These are phyloP conservation scores for Coremacera marginata DNA, from an alignment of 2,888 invertebrate genomes.

Conservation along the genomic window DNA sequence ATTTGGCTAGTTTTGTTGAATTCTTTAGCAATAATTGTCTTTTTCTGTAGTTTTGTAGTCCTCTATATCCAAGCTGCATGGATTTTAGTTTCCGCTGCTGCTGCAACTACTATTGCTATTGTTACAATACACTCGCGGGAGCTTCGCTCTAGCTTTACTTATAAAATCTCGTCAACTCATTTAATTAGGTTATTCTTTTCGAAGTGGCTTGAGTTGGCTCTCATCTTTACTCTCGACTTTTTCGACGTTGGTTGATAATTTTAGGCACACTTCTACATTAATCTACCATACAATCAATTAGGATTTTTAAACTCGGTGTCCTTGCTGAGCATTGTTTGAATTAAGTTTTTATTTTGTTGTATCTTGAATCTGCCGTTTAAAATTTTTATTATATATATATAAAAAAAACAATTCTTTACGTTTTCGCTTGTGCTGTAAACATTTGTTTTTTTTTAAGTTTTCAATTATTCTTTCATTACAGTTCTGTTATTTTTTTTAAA, in stretches of 20 bases:
- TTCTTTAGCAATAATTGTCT: neutral
- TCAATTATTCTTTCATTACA: neutral
- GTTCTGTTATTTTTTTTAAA: neutral
- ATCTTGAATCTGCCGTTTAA: too few species aligned
- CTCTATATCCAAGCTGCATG: neutral
- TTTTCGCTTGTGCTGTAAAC: neutral
- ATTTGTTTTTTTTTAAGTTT: too few species aligned
- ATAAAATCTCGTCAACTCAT: neutral
- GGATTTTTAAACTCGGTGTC: neutral
- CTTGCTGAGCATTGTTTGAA: neutral
- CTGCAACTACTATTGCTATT: neutral
- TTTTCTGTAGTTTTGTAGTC: slow-evolving; percentile 26
- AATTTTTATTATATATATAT: too few species aligned
- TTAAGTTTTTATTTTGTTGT: neutral
- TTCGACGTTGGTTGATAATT: neutral
- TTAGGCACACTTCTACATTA: neutral
- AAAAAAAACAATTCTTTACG: neutral
- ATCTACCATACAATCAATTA: neutral
- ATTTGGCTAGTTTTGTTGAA: too few species aligned
- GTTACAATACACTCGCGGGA: neutral
- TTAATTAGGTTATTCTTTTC: neutral
- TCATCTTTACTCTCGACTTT: neutral
- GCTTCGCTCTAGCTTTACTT: neutral
- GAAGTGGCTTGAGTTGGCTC: neutral
- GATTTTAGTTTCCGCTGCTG: neutral